A percentile compares a stretch with the other conserved stretches of the same genome.
phyloP scores from a whole-genome alignment of 2,113 vertebrate genomes.

The Chroicocephalus ridibundus region DNA sequence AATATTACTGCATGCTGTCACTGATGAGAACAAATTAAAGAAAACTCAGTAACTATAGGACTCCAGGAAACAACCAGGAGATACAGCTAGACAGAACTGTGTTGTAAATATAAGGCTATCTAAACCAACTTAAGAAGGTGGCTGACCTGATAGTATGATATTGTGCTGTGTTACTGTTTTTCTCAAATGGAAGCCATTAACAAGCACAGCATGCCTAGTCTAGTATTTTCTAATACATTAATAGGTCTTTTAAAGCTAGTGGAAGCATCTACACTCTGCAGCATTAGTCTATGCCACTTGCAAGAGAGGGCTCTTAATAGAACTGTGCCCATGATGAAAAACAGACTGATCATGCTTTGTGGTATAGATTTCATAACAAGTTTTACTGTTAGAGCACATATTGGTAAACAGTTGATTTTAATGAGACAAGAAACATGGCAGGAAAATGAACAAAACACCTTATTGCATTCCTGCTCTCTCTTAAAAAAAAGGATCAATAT shows the following conservation, averaged over 20 bases:
- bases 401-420: neutral
- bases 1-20: neutral
- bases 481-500: neutral
- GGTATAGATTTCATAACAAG: neutral
- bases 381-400: neutral
- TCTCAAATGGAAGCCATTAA: neutral
- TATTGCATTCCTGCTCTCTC: neutral
- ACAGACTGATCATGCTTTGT: neutral
- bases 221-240: neutral
- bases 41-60: neutral
- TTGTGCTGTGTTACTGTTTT: fast-evolving
- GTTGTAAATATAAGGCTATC: neutral
- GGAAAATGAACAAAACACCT: neutral
- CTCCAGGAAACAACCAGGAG: neutral
- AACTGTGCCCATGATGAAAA: neutral
- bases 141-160: neutral
- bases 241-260: neutral
- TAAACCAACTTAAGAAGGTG: neutral
- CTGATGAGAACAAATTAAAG: neutral
- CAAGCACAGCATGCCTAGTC: neutral
- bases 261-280: neutral
- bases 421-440: neutral
- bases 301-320: neutral
- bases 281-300: neutral
- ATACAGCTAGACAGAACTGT: neutral